Base-by-base conservation (phyloP, 2,888 invertebrate species). In the Volucella bombylans region DNA sequence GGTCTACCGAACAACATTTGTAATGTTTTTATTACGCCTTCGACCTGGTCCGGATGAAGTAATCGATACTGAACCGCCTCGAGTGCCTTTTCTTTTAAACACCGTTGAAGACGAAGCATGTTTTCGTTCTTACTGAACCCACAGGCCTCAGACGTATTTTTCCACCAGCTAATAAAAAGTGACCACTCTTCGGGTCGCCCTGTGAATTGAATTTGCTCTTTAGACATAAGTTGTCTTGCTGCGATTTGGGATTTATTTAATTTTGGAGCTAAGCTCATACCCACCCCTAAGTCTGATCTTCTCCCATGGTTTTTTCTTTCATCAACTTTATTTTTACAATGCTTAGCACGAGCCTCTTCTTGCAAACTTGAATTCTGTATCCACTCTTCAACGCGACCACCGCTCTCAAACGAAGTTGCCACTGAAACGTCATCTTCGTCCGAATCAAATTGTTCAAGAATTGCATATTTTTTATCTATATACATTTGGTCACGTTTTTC, bases 161-260 rank as follows among this genome's bases (percentile, higher is more conserved):
- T 61, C 39, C 41, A 73, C 62, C 73, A 73, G 9, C 72, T 72
- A 2, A 65, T 59, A 49, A 73, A 73, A 4, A 57, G 64, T 6
- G 73, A 57, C 57, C 67, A 67, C 15, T 65, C 67, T 54, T 72
- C 47, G 14, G 72, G 72, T n/a, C 71, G 45, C 9, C 71, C 61
- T 12, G 50, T 39, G 11, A 74, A 74, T n/a, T 38, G 15, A 0
- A 65, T 18, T 3, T 49, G 50, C 1, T 72, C 71, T 12, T 54
- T 54, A 18, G 71, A 23, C 52, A 74, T 50, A 39, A 57, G n/a
- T 15, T 65, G 74, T 23, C 65, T 65, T 23, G 65, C 14, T 2
- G 65, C 74, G 1, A 74, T 47, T 50, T 76, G 67, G 12, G 23
- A 23, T 23, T 23, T 23, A 23, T 23, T 23, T 23, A 23, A 23